phyloP scores from a whole-genome alignment of 2,113 vertebrate species.

The Lates calcarifer region DNA sequence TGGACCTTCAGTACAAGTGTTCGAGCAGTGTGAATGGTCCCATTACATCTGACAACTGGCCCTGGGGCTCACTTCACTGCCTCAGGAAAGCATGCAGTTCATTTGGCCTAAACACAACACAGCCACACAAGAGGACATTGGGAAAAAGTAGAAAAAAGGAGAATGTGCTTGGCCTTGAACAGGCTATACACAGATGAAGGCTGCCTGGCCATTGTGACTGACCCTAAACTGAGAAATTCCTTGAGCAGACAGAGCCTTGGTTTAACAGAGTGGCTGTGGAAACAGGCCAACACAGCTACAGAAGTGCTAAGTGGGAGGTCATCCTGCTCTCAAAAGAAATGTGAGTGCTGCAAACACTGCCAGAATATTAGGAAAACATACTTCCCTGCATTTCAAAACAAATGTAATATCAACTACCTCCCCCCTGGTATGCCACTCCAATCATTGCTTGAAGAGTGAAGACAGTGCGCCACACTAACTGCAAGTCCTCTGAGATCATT shows the following conservation, averaged over 20 bases:
- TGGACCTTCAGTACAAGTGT: slow-evolving; percentile 5
- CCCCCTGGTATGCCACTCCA: neutral
- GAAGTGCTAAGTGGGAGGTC: slow-evolving; percentile 3
- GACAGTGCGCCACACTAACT: neutral
- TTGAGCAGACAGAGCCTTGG: slow-evolving; percentile 17
- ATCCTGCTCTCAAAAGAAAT: slow-evolving; percentile 3
- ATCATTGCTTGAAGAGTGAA: slow-evolving; percentile 1
- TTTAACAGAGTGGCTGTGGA: slow-evolving; percentile 19
- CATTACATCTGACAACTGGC: slow-evolving; percentile 7
- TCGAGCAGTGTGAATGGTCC: slow-evolving; percentile 12
- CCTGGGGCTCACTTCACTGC: neutral
- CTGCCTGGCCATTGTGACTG: neutral
- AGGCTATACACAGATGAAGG: neutral
- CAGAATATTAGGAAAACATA: slow-evolving; percentile 18
- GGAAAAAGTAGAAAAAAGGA: neutral
- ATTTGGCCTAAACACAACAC: neutral
- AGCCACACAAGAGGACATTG: slow-evolving; percentile 10
- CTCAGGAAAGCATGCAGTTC: slow-evolving; percentile 10
- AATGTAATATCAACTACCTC: neutral
- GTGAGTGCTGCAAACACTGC: neutral
- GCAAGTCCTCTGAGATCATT: slow-evolving; percentile 1
- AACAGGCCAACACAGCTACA: slow-evolving; percentile 25
- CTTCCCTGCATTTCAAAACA: neutral
- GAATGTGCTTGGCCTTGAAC: slow-evolving; percentile 3
- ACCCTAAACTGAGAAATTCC: slow-evolving; percentile 35